phyloP scores from a whole-genome alignment of 2,113 vertebrate genomes.

The Crotalus tigris region DNA sequence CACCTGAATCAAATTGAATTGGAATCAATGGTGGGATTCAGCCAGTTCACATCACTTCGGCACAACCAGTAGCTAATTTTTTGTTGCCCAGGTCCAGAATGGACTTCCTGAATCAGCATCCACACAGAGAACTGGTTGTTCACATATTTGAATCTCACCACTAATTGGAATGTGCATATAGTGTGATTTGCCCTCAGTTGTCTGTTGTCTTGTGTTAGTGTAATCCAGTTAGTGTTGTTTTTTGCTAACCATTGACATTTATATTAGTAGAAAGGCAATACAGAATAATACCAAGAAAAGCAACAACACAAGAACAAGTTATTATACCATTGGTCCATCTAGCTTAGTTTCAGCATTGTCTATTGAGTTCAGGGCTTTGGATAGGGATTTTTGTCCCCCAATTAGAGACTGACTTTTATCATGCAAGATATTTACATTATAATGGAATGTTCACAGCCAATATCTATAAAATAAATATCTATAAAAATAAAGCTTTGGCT shows the following conservation, averaged over 20 bases:
- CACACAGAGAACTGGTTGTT: too few species aligned
- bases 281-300: neutral
- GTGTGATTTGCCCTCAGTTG: neutral
- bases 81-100: too few species aligned
- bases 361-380: neutral
- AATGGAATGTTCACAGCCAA: neutral
- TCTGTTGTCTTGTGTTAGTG: neutral
- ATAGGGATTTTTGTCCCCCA: neutral
- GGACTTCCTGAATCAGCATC: too few species aligned
- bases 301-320: neutral
- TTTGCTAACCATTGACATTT: neutral
- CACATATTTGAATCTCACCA: too few species aligned
- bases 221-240: neutral
- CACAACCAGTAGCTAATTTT: too few species aligned
- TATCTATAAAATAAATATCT: neutral
- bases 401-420: neutral
- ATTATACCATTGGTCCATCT: neutral
- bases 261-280: neutral
- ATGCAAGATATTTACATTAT: neutral
- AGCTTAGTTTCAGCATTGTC: neutral
- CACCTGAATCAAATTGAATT: too few species aligned
- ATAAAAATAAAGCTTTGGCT: neutral
- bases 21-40: too few species aligned
- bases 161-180: neutral
- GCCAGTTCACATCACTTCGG: too few species aligned